Evolutionary conservation across 2,888 invertebrate genomes (phyloP).

Genomic region (Drosophila emarginata): DNA sequence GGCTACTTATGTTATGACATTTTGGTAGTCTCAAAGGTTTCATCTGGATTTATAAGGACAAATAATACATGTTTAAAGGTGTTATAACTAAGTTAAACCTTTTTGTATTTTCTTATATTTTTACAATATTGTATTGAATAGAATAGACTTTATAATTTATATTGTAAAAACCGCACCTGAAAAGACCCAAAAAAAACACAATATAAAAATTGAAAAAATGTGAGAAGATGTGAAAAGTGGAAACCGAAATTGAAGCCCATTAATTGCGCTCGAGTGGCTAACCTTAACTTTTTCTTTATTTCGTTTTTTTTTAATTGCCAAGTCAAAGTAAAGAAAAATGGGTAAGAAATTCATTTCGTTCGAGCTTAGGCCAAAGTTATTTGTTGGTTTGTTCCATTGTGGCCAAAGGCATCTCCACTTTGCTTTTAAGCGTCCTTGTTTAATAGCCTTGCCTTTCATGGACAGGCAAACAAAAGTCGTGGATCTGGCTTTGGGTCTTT

Average conservation of each 20-base stretch:
- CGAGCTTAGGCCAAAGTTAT: constrained; percentile 44
- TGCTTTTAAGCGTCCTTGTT: constrained; percentile 25
- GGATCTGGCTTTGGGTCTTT: constrained; percentile 6
- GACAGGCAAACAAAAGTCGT: constrained; percentile 16
- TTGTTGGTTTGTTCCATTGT: constrained; percentile 35
- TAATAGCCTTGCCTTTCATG: constrained; percentile 19
- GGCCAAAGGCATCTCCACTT: constrained; percentile 16
- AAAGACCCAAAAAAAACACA: constrained; percentile 9
- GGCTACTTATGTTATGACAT: background rate
- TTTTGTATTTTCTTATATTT: too few relatives aligned
- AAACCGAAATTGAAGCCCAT: constrained; percentile 53
- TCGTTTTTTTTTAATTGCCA: constrained; percentile 51
- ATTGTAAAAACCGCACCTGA: constrained; percentile 14
- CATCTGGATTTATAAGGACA: too few relatives aligned
- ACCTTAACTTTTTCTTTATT: constrained; percentile 33
- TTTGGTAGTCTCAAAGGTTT: too few relatives aligned
- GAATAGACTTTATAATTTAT: too few relatives aligned
- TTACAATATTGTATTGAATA: too few relatives aligned
- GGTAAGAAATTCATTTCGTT: constrained; percentile 43
- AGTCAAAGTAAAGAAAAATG: constrained; percentile 22
- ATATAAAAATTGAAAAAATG: constrained; percentile 12
- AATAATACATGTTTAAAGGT: too few relatives aligned
- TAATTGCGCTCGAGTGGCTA: constrained; percentile 69
- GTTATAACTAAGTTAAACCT: too few relatives aligned
- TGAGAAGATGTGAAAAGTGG: constrained; percentile 36